Base-by-base conservation (phyloP, 1,140 invertebrate genomes). In the Drosophila mauritiana region DNA sequence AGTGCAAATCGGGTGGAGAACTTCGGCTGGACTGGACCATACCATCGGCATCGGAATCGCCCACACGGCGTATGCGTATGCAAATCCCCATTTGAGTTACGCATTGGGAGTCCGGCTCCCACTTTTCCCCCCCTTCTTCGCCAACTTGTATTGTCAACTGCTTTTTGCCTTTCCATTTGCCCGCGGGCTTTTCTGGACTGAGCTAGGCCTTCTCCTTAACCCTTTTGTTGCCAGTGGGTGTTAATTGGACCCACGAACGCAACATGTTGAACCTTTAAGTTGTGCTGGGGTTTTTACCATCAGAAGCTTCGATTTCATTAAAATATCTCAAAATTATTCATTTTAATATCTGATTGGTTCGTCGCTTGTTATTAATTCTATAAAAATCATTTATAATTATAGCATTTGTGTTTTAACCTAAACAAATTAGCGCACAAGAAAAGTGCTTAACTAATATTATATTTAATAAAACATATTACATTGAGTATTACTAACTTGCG, bases 81-180 rank as follows among this genome's bases (percentile, higher is more conserved):
- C 78, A 85, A 86, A 78, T 81, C 59, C 74, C 59, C 62, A 17
- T 74, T 63, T 49, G 55, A 51, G 83, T 75, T 85, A 82, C 82
- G 82, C 82, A 65, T 53, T 55, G 51, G 52, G 64, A 62, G 48
- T 61, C 17, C 42, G 46, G 22, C n/a, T 20, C 34, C 17, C 20
- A 22, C 3, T 27, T 20, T 15, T 11, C 13, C 22, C 8, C 25
- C 25, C 22, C 45, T 43, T 3, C 5, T 11, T 17, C 8, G 22
- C 46, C 34, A 34, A 11, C 27, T 22, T 45, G 54, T 46, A 85
- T 85, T 84, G 81, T 85, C 77, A 84, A 55, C 48, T 55, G 51
- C 12, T 20, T 20, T 27, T 49, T 62, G 76, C 82, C 82, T 88
- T 85, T 85, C 83, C 64, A 78, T 52, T 86, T 46, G 45, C 48